Evolutionary conservation across 2,888 invertebrate species (phyloP), one percentile per base, ranked within the genome.

Genomic region (Helobdella robusta): DNA sequence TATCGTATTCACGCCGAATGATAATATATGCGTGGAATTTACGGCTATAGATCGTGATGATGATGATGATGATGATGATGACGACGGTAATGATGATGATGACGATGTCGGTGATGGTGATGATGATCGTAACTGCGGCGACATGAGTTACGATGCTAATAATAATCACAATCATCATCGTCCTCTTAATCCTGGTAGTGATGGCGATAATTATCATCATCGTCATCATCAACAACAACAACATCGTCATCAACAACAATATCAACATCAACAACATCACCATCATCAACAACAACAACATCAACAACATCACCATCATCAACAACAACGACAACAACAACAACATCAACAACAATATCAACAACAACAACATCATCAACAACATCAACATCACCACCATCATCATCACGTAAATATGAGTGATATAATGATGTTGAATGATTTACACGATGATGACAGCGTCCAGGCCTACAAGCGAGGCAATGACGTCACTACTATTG

Each of bases 1-100:
- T n/a, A n/a, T n/a, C n/a, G n/a, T n/a, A n/a, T n/a, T n/a, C n/a
- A n/a, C n/a, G n/a, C n/a, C n/a, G n/a, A n/a, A n/a, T n/a, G n/a
- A n/a, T n/a, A n/a, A n/a, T n/a, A n/a, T n/a, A n/a, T n/a, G n/a
- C n/a, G n/a, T n/a, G n/a, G n/a, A n/a, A n/a, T n/a, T n/a, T n/a
- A n/a, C n/a, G n/a, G n/a, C n/a, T n/a, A n/a, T n/a, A n/a, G 40
- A 40, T 40, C 11, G 18, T 40, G 40, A 40, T 40, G 40, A 40
- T 40, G 40, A 40, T 40, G 40, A 40, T 40, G 40, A 40, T 40
- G 40, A 40, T 40, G 40, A 40, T 40, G 40, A 40, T 40, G 40
- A 40, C 18, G 40, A 40, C 18, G 40, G 18, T 40, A 18, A 40
- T 40, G 40, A 40, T 40, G 40, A 40, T 40, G 40, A 40, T 40